phyloP scores from a whole-genome alignment of 2,888 invertebrate species.

The Drosophila anomalata region DNA sequence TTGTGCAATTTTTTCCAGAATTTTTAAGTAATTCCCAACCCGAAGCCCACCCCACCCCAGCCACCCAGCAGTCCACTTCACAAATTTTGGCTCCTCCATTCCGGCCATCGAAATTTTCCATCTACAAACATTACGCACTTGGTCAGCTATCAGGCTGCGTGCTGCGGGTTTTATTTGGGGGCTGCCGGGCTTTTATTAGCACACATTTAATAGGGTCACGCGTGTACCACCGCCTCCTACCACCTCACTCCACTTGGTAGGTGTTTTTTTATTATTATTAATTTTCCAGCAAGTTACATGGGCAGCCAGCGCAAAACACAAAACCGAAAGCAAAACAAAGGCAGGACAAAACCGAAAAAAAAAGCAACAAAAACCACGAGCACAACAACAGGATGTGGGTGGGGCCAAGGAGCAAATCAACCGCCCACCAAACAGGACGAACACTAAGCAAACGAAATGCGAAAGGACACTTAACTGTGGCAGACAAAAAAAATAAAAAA shows the following conservation, averaged over 20 bases:
- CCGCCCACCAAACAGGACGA: constrained; percentile 48
- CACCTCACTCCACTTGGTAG: constrained; percentile 50
- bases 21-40: constrained; percentile 71
- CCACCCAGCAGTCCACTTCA: constrained; percentile 42
- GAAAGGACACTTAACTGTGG: constrained; percentile 77
- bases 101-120: constrained; percentile 30
- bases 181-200: constrained; percentile 76
- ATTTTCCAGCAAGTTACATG: constrained; percentile 79
- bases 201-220: constrained; percentile 80
- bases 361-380: constrained; percentile 28
- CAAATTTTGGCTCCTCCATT: constrained; percentile 30
- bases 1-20: constrained; percentile 58
- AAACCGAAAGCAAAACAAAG: constrained; percentile 64
- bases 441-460: constrained; percentile 63
- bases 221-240: constrained; percentile 63
- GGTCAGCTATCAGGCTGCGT: constrained; percentile 38
- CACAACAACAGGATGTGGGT: constrained; percentile 32
- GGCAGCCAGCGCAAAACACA: constrained; percentile 63
- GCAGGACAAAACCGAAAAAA: constrained; percentile 57
- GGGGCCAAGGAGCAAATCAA: constrained; percentile 27
- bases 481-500: constrained; percentile 30
- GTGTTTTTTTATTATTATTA: constrained; percentile 79
- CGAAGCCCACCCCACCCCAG: constrained; percentile 13
- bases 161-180: constrained; percentile 57
- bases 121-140: constrained; percentile 49